Evolutionary conservation across 2,797 vertebrate genomes (phyloP), one percentile per base, ranked within the genome.

Genomic region (Nannoperca obscura): DNA sequence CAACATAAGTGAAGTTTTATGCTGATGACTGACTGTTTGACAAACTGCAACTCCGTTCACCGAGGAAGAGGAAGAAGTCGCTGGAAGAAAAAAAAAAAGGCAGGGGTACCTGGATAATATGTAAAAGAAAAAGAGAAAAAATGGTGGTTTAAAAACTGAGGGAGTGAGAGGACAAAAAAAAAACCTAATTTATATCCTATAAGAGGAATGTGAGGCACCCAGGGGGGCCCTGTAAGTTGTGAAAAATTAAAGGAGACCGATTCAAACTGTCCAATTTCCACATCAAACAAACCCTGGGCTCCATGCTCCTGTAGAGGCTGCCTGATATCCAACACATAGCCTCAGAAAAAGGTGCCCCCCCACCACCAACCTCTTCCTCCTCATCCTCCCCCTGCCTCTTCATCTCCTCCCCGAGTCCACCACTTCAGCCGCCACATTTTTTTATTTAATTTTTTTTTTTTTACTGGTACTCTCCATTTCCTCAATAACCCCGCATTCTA

Each of bases 221-320:
- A 89, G 95, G 96, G 97, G 97, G 96, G 96, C 92, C 94, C 96
- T 96, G 96, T 96, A 97, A 96, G 96, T 97, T 97, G 97, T 99
- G 96, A 98, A 99, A 99, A 99, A 99, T 99, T 99, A 98, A 99
- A 99, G 96, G 97, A 96, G 97, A 98, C 96, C 96, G 97, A 98
- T 98, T 99, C 97, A 99, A 99, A 99, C 97, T 98, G 97, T 98
- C 97, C 98, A 98, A 99, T 99, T 99, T 99, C 97, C 97, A 99
- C 98, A 98, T 99, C 98, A 99, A 99, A 99, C 96, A 97, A 93
- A 95, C 95, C 95, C 94, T 91, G 95, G 91, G 96, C 96, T 94
- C 96, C 93, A 93, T 96, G 96, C 97, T 97, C 97, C 97, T 97
- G 97, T 96, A 96, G 97, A 97, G 96, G 96, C 96, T 95, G 95